Evolutionary conservation across 1,140 invertebrate genomes (phyloP), one percentile per base, ranked within the genome.

Genomic region (Heliconius nattereri): DNA sequence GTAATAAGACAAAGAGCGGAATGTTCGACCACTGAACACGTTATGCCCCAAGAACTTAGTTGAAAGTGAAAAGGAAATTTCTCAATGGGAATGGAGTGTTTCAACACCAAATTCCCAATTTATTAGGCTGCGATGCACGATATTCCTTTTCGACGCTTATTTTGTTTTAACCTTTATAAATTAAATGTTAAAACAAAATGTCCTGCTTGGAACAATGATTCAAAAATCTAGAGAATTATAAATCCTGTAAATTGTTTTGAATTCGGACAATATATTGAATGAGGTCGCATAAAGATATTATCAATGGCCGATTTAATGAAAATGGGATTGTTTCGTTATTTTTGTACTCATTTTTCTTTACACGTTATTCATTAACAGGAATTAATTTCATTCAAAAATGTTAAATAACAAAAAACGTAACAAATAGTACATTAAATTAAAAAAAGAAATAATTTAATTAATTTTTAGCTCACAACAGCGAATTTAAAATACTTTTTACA

Each of bases 231-330:
- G 32, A 57, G 52, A 75, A 73, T 54, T 73, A 81, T 81, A 78
- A 81, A 71, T 81, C 76, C 32, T 75, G 29, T 72, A 78, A 78
- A 78, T 78, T 78, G 76, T 73, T 76, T 76, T 70, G 40, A 29
- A 76, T 71, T 76, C 60, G 66, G 66, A 71, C 29, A 23, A 23
- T 70, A 54, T 70, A 76, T 71, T 66, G 75, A 70, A 76, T 76
- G n/a, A 57, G 74, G 74, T 76, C 74, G 13, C n/a, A 57, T 20
- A 29, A 70, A 76, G 75, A 76, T 76, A 71, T 71, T 70, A 40
- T 37, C 75, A 40, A 49, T 71, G 75, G 13, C 11, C 70, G 23
- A 70, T 49, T 45, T 37, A 76, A 76, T 76, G 60, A 40, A 45
- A 76, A 76, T 76, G 3, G n/a, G 8, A 45, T 45, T 57, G 9